Conservation (phyloP, 2,113 vertebrate genomes). For the Raja brachyura region DNA sequence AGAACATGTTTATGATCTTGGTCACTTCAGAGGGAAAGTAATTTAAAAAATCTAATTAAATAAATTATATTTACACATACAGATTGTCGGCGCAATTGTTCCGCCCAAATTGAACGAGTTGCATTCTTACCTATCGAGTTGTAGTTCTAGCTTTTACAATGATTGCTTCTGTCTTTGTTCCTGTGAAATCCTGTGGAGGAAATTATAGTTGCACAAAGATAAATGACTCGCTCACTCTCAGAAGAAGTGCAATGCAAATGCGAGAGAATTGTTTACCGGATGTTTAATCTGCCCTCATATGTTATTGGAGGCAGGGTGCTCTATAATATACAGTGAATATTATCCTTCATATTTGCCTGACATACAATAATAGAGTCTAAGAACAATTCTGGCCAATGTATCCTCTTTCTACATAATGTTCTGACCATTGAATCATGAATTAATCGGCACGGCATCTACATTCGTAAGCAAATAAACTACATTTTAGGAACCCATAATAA, state of each 20-base stretch:
- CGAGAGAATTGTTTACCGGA: not conserved
- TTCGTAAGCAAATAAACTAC: not conserved
- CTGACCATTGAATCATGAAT: not conserved
- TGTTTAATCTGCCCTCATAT: not conserved
- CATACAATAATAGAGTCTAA: not conserved
- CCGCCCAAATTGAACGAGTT: not conserved
- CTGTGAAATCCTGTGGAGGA: not conserved
- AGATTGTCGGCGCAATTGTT: not conserved
- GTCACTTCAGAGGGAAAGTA: not conserved
- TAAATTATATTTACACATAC: not conserved
- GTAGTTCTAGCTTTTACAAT: not conserved
- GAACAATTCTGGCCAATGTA: not conserved
- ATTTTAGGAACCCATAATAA: not conserved
- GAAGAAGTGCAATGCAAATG: not conserved
- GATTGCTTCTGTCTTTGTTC: not conserved
- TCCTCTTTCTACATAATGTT: not conserved
- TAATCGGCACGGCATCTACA: not conserved
- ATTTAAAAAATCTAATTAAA: not conserved
- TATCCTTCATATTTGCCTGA: not conserved
- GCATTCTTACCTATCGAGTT: not conserved
- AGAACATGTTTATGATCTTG: not conserved
- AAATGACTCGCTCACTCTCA: not conserved
- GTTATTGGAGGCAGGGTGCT: not conserved
- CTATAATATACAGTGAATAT: not conserved
- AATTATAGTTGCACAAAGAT: not conserved